Evolutionary conservation across 2,797 vertebrate species (phyloP).

Genomic region (Acanthurus lineatus): DNA sequence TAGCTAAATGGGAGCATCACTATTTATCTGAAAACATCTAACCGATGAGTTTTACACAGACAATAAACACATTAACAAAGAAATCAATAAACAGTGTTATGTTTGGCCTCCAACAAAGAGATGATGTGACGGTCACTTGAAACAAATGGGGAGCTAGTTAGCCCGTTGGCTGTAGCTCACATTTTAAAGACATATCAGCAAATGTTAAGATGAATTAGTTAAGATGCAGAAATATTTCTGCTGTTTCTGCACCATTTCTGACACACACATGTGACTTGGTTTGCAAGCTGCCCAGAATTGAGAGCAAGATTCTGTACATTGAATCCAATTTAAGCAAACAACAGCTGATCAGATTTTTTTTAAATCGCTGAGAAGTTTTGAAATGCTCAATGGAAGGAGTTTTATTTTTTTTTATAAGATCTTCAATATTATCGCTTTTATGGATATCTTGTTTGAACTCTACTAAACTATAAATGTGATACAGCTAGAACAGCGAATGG

Average conservation of each 20-base stretch:
- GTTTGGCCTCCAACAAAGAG: slow-evolving; percentile 15
- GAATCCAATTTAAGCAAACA: too few relatives aligned
- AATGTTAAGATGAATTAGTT: background rate
- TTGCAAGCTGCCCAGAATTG: background rate
- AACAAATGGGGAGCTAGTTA: background rate
- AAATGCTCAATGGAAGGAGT: background rate
- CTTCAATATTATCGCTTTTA: background rate
- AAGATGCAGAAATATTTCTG: background rate
- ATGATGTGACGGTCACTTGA: slow-evolving; percentile 7
- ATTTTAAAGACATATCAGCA: background rate
- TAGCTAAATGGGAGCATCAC: slow-evolving; percentile 25
- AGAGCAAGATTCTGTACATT: too few relatives aligned
- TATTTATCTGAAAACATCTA: slow-evolving; percentile 27
- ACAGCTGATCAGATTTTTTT: background rate
- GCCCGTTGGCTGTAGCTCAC: background rate
- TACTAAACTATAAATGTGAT: background rate
- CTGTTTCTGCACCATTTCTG: background rate
- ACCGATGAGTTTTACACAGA: slow-evolving; percentile 10
- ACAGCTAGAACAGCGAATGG: background rate
- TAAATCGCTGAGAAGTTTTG: background rate
- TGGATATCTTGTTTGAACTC: background rate
- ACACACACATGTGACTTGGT: too few relatives aligned
- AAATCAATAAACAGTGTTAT: slow-evolving; percentile 12
- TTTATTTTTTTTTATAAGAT: background rate
- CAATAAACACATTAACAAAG: slow-evolving; percentile 19